Percentiles rank a stretch among this genome's conserved stretches.
Conservation (phyloP, 1,140 invertebrate genomes). For the Manduca sexta region DNA sequence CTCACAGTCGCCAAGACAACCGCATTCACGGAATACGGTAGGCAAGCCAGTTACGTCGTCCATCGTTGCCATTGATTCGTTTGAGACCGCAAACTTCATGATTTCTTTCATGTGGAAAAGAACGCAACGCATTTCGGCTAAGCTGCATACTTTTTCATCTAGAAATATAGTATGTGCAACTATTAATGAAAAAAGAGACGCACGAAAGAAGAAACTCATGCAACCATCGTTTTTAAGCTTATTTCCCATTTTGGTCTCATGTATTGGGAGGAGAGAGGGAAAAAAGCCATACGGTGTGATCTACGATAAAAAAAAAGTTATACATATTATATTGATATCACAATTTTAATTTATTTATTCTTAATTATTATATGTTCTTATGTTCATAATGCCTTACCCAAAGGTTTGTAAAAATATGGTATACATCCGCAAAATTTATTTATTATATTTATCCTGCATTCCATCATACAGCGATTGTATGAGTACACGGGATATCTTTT, state of each 20-base stretch:
- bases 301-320: too few species aligned
- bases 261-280: too few species aligned
- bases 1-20: constrained; percentile 47
- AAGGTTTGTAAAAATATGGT: constrained; percentile 75
- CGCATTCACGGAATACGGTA: constrained; percentile 37
- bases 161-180: constrained; percentile 13
- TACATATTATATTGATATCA: too few species aligned
- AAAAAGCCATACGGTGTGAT: too few species aligned
- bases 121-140: constrained; percentile 41
- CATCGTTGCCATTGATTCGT: constrained; percentile 30
- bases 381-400: constrained; percentile 35
- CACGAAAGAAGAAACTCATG: too few species aligned
- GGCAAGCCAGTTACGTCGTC: constrained; percentile 28
- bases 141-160: constrained; percentile 49
- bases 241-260: too few species aligned
- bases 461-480: constrained; percentile 77
- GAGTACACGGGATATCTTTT: constrained; percentile 77
- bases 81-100: constrained; percentile 27
- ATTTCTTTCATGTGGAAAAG: constrained; percentile 42
- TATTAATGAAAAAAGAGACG: too few species aligned
- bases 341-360: too few species aligned
- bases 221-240: too few species aligned
- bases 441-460: constrained; percentile 77
- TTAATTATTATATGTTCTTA: too few species aligned
- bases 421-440: constrained; percentile 76